Evolutionary conservation across 2,797 vertebrate species (phyloP).

Genomic region (Pseudochirops cupreus): DNA sequence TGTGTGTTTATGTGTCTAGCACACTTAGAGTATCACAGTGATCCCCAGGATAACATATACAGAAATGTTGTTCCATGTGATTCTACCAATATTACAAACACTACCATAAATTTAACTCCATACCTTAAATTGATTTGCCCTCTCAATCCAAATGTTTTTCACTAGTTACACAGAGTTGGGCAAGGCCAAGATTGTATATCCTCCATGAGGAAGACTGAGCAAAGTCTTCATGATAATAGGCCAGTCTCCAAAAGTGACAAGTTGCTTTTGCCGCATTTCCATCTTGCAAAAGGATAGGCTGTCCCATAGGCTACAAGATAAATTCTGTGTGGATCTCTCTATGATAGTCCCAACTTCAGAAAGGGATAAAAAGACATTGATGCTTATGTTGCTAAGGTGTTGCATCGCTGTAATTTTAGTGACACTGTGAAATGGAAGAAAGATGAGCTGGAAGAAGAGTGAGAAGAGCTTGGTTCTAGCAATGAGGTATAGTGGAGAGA

Average conservation of each 20-base stretch:
- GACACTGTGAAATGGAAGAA: not conserved
- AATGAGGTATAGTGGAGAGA: not conserved
- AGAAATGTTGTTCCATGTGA: not conserved
- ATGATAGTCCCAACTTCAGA: not conserved
- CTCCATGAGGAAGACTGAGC: not conserved
- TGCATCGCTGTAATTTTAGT: not conserved
- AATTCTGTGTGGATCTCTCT: not conserved
- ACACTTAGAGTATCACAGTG: not conserved
- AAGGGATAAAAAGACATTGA: not conserved
- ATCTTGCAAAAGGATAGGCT: not conserved
- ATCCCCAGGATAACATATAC: not conserved
- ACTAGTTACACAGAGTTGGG: fast-evolving
- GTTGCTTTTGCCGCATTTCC: not conserved
- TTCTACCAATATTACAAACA: not conserved
- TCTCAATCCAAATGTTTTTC: not conserved
- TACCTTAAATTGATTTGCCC: not conserved
- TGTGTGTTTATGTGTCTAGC: not conserved
- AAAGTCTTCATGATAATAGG: not conserved
- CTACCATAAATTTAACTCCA: conserved; percentile 1
- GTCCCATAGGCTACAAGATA: not conserved
- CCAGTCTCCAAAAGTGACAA: not conserved
- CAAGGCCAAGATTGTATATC: not conserved
- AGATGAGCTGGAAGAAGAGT: not conserved
- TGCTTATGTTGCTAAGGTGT: not conserved
- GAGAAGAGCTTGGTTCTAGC: not conserved